Base-by-base conservation (phyloP, 2,888 invertebrate species). In the Agapetus fuscipes region DNA sequence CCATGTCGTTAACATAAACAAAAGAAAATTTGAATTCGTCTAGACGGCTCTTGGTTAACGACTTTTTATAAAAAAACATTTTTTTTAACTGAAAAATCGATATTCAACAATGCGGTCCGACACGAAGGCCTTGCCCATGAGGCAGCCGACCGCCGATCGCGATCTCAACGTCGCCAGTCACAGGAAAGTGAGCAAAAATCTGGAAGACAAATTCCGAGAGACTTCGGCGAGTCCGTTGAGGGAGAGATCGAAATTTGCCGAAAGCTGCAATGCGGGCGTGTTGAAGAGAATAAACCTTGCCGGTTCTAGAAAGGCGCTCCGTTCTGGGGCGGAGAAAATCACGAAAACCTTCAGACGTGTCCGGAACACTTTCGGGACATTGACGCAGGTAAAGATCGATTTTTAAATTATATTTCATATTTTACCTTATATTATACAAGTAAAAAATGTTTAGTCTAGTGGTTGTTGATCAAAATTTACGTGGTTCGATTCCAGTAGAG, bases 291-390 rank as follows among this genome's bases (percentile, higher is more conserved):
- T 43, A 27, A 43, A 43, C 31, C 33, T 43, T n/a, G 38, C 42
- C 6, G 38, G 35, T 24, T 39, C 43, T n/a, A 39, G 39, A 24
- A 43, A 43, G 26, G 43, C 30, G 4, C 30, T 81, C 32, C 71
- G 79, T 51, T 76, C 71, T 31, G 76, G 81, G 17, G 79, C 79
- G 9, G 80, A 80, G 48, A 78, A 76, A 56, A 68, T 82, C 44
- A 71, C 78, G 2, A 76, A 70, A 56, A 80, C 80, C 1, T 73
- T 81, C 50, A 74, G 74, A 42, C 75, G 68, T 46, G 75, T 82
- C 14, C 64, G 76, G 50, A 76, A 76, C 40, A 75, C 76, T 12
- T 71, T 82, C 46, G 80, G 79, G 10, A 75, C 74, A 41, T 62
- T 80, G 46, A 76, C 81, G 31, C 81, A 81, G 72, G 81, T 80